Conservation (phyloP, 2,797 vertebrate species). For the Lepus townsendii region DNA sequence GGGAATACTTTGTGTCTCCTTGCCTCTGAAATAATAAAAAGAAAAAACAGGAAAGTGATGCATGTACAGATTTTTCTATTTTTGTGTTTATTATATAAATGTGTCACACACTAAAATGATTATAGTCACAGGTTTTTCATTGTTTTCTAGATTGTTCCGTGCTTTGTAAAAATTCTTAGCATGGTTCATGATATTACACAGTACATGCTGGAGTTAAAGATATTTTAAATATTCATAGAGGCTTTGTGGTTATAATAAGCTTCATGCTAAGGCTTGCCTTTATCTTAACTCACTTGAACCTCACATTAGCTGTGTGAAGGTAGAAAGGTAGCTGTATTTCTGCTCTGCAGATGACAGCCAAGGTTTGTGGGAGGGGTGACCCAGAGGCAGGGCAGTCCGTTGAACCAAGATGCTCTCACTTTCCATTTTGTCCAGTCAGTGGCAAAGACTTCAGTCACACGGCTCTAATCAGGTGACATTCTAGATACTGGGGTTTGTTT, state of each 20-base stretch:
- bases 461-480: neutral
- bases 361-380: neutral
- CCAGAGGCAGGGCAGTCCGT: neutral
- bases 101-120: constrained; percentile 19
- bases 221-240: constrained; percentile 41
- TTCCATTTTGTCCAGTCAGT: neutral
- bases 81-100: constrained; percentile 41
- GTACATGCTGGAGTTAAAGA: constrained; percentile 33
- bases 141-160: constrained; percentile 45
- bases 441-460: neutral
- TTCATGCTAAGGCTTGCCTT: neutral
- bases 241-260: neutral
- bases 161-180: constrained; percentile 35
- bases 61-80: neutral
- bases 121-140: constrained; percentile 9
- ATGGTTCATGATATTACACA: neutral
- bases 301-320: neutral
- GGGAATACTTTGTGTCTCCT: too few relatives aligned
- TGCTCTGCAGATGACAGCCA: neutral
- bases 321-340: neutral
- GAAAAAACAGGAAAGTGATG: too few relatives aligned
- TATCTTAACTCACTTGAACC: constrained; percentile 12
- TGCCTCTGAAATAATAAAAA: too few relatives aligned
- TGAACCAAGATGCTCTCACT: neutral
- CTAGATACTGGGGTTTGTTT: neutral